Base-by-base conservation (phyloP, 2,888 invertebrate species). In the Epirrita christyi region DNA sequence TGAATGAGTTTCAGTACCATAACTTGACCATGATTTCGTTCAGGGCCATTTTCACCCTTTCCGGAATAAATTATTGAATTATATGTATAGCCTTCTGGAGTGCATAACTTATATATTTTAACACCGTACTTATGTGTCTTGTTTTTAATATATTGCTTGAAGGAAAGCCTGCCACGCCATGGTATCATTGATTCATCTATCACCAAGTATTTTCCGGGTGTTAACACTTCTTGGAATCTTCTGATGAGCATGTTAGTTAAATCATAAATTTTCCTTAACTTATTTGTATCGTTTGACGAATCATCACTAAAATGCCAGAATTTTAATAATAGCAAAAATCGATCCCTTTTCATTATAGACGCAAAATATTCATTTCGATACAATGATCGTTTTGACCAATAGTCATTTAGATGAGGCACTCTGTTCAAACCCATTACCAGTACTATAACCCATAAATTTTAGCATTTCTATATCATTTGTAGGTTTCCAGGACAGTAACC, bases 121-220 rank as follows among this genome's bases (percentile, higher is more conserved):
- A 78, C 58, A 0, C 79, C 78, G 49, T 76, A 80, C 47, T 68
- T 68, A 11, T 43, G 43, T n/a, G 43, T n/a, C 59, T 77, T 80
- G 32, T 65, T 67, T 55, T 73, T 72, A 34, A 78, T 75, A 53
- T 77, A 80, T 54, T 80, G 78, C 0, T 70, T 66, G 54, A 78
- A 76, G 14, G 42, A 14, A 4, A 81, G 60, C 43, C 77, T 55
- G 8, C 78, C 77, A 34, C 72, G 59, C 70, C 71, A 78, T 15
- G 75, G 74, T 27, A 81, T 64, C 71, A 80, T 73, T 36, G 67
- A 64, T 61, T 80, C 76, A 57, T 81, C 78, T 28, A 81, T 72
- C n/a, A 71, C 64, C 2, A 76, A 14, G 8, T 54, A 55, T 65
- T 73, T 66, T 15, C 70, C 72, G 0, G 73, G 74, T 49, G 52